These are phyloP conservation scores for Urocynchramus pylzowi DNA, from an alignment of 2,113 vertebrate species.

Conservation along the genomic window DNA sequence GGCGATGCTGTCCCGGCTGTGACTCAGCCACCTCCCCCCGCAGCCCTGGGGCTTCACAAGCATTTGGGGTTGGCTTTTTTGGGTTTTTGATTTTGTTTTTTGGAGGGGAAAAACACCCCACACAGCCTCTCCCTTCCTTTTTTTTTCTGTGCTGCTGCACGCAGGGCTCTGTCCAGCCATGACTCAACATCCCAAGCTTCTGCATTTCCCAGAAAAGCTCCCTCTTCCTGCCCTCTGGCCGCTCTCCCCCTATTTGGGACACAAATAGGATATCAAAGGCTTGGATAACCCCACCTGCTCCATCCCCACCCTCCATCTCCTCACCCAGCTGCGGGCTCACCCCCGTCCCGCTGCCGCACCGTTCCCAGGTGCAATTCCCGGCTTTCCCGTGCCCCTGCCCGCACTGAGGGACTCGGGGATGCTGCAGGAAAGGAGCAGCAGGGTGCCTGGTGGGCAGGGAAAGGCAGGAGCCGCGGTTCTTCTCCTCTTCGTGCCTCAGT, in stretches of 20 bases:
- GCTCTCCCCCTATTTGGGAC: not conserved
- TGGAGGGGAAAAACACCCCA: not conserved
- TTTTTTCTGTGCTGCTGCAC: not conserved
- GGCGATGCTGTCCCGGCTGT: not conserved
- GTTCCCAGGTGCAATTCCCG: not conserved
- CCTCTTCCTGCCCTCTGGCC: not conserved
- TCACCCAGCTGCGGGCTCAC: not conserved
- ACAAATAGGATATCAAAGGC: accelerated
- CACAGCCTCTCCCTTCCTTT: conserved; percentile 64
- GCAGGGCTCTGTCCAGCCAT: not conserved
- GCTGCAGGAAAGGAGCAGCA: not conserved
- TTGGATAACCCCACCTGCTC: not conserved
- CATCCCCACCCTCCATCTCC: accelerated
- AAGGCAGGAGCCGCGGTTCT: accelerated
- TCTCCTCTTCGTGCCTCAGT: not conserved
- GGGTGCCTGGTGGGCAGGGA: not conserved
- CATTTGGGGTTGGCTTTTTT: not conserved
- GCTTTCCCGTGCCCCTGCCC: not conserved
- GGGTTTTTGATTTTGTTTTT: not conserved
- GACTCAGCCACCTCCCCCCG: not conserved
- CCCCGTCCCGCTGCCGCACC: not conserved
- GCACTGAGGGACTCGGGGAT: accelerated
- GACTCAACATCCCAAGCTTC: conserved; percentile 63
- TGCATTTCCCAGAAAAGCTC: conserved; percentile 43
- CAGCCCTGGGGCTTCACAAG: not conserved